Evolutionary conservation across 2,888 invertebrate species (phyloP).

Genomic region (Drosophila atroscutellata): DNA sequence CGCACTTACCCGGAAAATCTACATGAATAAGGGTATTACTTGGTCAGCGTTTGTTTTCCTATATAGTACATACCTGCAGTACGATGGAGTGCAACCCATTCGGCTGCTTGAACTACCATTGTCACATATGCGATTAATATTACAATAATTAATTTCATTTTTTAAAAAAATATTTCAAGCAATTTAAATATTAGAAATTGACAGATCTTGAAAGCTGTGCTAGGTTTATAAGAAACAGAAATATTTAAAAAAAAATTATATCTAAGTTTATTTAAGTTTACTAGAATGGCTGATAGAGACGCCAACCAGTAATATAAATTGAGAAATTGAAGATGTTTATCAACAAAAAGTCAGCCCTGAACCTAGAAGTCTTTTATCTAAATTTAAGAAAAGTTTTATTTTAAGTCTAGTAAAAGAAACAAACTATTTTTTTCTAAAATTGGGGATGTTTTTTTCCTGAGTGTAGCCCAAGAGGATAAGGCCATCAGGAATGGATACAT

Average conservation of each 20-base stretch:
- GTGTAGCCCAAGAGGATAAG: not conserved
- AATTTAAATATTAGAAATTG: not conserved
- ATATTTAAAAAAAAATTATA: not conserved
- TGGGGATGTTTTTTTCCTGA: rapidly evolving
- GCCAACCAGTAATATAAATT: too few species aligned
- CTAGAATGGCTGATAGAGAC: rapidly evolving
- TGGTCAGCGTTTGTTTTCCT: not conserved
- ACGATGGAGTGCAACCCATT: slow-evolving; percentile 36
- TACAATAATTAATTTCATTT: not conserved
- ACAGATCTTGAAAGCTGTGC: not conserved
- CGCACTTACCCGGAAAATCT: slow-evolving; percentile 64
- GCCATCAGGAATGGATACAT: not conserved
- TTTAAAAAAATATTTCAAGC: not conserved
- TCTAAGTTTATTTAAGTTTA: too few species aligned
- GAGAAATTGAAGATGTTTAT: too few species aligned
- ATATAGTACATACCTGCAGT: slow-evolving; percentile 30
- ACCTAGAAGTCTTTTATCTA: too few species aligned
- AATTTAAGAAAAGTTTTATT: too few species aligned
- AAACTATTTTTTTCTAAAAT: not conserved
- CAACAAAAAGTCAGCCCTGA: too few species aligned
- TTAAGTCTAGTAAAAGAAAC: not conserved
- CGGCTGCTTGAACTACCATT: slow-evolving; percentile 21
- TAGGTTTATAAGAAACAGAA: not conserved
- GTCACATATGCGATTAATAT: not conserved
- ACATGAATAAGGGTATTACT: not conserved